Percentiles rank a stretch among this genome's conserved stretches.
Evolutionary conservation across 2,113 vertebrate species (phyloP).

Genomic region (Pteronura brasiliensis): DNA sequence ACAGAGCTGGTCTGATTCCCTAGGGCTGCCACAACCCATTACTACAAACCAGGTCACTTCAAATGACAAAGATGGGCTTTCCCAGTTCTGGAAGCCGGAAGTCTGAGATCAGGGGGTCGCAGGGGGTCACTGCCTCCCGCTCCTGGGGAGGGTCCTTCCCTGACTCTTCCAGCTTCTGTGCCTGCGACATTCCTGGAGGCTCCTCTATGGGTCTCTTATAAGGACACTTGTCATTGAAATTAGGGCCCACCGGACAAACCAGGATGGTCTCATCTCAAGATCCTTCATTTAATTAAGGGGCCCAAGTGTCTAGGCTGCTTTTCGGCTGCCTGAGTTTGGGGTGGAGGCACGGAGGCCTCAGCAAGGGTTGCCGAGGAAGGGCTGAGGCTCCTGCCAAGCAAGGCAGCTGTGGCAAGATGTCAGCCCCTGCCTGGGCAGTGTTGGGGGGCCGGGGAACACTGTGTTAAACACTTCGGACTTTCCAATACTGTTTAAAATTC

Average conservation of each 20-base stretch:
- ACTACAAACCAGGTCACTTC: background rate
- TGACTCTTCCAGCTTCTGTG: too few species aligned
- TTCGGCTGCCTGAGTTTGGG: background rate
- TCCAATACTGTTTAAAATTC: background rate
- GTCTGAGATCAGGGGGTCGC: background rate
- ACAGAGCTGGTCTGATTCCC: too few species aligned
- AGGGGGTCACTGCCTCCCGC: fast-evolving
- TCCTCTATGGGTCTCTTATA: too few species aligned
- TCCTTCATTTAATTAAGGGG: too few species aligned
- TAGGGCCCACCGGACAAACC: background rate
- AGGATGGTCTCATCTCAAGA: background rate
- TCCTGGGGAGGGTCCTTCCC: background rate
- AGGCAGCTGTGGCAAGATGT: background rate
- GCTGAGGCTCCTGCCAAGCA: too few species aligned
- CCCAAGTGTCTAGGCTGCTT: background rate
- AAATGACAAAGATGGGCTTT: too few species aligned
- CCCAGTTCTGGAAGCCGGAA: background rate
- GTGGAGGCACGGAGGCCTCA: background rate
- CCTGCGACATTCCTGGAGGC: fast-evolving
- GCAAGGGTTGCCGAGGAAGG: background rate
- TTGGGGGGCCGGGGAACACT: background rate
- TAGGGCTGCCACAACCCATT: background rate
- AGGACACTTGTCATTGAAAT: too few species aligned
- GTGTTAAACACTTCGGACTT: background rate
- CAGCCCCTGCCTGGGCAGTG: background rate